phyloP scores from a whole-genome alignment of 2,888 invertebrate species.

The Theretra japonica region DNA sequence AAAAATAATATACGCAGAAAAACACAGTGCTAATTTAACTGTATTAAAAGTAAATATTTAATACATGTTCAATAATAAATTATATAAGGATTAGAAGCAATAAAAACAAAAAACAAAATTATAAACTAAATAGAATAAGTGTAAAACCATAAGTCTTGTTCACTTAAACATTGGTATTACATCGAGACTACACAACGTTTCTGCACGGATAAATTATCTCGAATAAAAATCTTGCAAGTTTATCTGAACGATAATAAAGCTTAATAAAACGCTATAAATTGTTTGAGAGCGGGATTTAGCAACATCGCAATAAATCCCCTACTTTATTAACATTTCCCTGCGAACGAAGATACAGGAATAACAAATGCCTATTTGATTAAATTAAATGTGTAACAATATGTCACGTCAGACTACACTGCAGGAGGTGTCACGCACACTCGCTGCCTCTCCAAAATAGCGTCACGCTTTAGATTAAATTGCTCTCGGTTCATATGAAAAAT shows the following conservation, averaged over 20 bases:
- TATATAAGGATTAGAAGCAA: no score
- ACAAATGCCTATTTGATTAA: conserved; percentile 27
- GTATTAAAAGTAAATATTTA: no score
- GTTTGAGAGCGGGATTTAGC: conserved; percentile 6
- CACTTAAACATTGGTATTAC: no score
- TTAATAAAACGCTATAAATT: conserved; percentile 17
- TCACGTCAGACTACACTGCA: conserved; percentile 22
- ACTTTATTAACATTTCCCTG: conserved; percentile 20
- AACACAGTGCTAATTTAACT: no score
- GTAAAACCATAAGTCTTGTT: no score
- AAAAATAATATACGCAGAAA: no score
- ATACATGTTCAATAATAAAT: no score
- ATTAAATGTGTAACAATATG: conserved; percentile 23
- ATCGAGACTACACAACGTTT: neutral
- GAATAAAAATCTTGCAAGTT: neutral
- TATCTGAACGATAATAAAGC: conserved; percentile 9
- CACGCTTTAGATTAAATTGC: conserved; percentile 21
- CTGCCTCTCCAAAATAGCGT: conserved; percentile 8
- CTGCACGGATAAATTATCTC: neutral
- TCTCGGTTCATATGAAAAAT: neutral
- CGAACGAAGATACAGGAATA: conserved; percentile 22
- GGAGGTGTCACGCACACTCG: conserved; percentile 21
- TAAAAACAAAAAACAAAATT: no score
- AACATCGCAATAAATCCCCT: conserved; percentile 19
- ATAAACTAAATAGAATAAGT: no score